Percentiles rank a stretch among this genome's conserved stretches.
These are phyloP conservation scores for Crocallis elinguaria DNA, from an alignment of 2,888 invertebrate genomes.

Conservation along the genomic window DNA sequence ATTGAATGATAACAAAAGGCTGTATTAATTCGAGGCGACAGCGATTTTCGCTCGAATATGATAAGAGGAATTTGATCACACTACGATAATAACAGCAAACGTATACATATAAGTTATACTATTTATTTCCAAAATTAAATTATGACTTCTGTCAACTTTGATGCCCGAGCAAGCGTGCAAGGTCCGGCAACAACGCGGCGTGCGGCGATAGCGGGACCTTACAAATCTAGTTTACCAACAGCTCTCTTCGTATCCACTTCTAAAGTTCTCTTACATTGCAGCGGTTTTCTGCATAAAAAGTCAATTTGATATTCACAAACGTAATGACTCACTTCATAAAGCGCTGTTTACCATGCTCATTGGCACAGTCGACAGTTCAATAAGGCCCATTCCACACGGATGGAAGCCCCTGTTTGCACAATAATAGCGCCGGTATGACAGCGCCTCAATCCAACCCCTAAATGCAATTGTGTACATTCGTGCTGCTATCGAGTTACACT, in stretches of 20 bases:
- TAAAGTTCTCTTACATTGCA: no score
- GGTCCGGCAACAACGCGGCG: no score
- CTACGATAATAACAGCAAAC: slow-evolving; percentile 12
- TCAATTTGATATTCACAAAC: slow-evolving; percentile 9
- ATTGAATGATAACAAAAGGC: slow-evolving; percentile 84
- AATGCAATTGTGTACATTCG: slow-evolving; percentile 82
- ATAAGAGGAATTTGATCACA: slow-evolving; percentile 41
- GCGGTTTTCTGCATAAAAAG: neutral
- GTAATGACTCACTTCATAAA: slow-evolving; percentile 17
- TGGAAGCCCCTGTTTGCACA: slow-evolving; percentile 72
- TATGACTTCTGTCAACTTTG: no score
- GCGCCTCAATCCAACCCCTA: slow-evolving; percentile 73
- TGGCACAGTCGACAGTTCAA: slow-evolving; percentile 47
- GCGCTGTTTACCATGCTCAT: slow-evolving; percentile 19
- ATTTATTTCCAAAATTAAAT: no score
- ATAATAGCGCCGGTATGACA: slow-evolving; percentile 67
- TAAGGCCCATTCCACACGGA: slow-evolving; percentile 58
- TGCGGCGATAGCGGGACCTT: no score
- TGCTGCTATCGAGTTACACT: slow-evolving; percentile 79
- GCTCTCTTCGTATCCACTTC: no score
- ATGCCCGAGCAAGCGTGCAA: no score
- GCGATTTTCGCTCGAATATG: slow-evolving; percentile 51
- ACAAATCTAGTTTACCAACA: no score
- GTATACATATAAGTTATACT: neutral
- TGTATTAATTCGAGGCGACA: slow-evolving; percentile 74